Conservation (phyloP, 1,140 invertebrate genomes). For the Lordiphosa stackelbergi region DNA sequence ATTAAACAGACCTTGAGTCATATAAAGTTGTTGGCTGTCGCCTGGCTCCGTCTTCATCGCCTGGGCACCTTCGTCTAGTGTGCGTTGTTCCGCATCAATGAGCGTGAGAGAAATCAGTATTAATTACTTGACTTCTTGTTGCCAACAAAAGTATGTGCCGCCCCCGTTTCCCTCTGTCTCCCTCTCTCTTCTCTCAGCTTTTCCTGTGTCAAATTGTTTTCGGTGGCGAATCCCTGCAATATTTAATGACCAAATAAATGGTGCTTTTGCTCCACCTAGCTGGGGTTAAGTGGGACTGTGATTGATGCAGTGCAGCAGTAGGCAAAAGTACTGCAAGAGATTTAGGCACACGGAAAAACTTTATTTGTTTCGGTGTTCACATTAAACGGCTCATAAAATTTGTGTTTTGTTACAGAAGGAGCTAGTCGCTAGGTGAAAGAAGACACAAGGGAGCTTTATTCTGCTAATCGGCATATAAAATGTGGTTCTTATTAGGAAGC, state of each 20-base stretch:
- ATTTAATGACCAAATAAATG: constrained; percentile 55
- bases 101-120: constrained; percentile 59
- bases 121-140: constrained; percentile 62
- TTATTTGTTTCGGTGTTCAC: too few relatives aligned
- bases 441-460: too few relatives aligned
- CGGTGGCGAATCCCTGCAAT: constrained; percentile 13
- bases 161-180: too few relatives aligned
- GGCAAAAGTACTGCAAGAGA: not conserved
- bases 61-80: constrained; percentile 42
- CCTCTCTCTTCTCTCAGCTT: not conserved
- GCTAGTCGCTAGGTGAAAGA: too few relatives aligned
- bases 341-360: too few relatives aligned
- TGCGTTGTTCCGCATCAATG: constrained; percentile 48
- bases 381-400: too few relatives aligned
- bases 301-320: constrained; percentile 48
- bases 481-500: too few relatives aligned
- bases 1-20: constrained; percentile 30
- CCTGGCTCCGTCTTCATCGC: constrained; percentile 32
- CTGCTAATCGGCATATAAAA: too few relatives aligned
- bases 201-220: constrained; percentile 29
- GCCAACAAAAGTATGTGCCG: constrained; percentile 7
- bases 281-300: constrained; percentile 19
- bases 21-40: constrained; percentile 30
- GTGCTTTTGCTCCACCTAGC: constrained; percentile 5
- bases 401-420: too few relatives aligned